phyloP scores from a whole-genome alignment of 2,113 vertebrate genomes.

The Ophthalmolycus amberensis region DNA sequence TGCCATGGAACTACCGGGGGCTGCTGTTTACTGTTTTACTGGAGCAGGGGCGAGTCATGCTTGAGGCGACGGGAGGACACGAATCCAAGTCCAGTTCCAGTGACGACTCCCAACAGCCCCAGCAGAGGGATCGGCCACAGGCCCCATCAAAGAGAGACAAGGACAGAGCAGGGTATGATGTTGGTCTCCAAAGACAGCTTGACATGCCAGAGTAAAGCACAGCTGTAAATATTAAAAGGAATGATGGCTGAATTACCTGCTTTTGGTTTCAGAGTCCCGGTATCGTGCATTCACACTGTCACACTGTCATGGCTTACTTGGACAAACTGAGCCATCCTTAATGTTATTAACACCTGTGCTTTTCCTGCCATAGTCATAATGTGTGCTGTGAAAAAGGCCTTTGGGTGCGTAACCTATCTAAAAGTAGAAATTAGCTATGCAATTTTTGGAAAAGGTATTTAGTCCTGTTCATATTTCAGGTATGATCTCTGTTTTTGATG shows the following conservation, averaged over 20 bases:
- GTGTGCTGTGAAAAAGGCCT: neutral
- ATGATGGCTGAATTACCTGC: neutral
- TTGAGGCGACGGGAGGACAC: conserved; percentile 78
- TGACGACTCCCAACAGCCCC: conserved; percentile 43
- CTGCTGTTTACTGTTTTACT: conserved; percentile 89
- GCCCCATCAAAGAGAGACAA: conserved; percentile 31
- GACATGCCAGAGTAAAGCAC: conserved; percentile 2
- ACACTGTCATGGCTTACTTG: neutral
- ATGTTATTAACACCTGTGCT: neutral
- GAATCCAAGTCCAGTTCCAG: conserved; percentile 19
- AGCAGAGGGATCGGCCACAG: conserved; percentile 33
- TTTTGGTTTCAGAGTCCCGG: too few relatives aligned
- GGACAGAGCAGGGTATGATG: conserved; percentile 80
- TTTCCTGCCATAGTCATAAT: neutral
- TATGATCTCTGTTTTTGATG: neutral
- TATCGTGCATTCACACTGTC: neutral
- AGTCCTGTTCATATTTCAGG: neutral
- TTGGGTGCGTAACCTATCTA: neutral
- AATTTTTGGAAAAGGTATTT: neutral
- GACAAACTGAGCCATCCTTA: neutral
- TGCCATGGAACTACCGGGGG: conserved; percentile 95
- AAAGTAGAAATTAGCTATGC: neutral
- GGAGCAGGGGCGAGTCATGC: conserved; percentile 91
- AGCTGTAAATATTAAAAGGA: neutral
- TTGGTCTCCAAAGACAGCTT: conserved; percentile 1